phyloP scores from a whole-genome alignment of 2,888 invertebrate species.

The Nesidiocoris tenuis region DNA sequence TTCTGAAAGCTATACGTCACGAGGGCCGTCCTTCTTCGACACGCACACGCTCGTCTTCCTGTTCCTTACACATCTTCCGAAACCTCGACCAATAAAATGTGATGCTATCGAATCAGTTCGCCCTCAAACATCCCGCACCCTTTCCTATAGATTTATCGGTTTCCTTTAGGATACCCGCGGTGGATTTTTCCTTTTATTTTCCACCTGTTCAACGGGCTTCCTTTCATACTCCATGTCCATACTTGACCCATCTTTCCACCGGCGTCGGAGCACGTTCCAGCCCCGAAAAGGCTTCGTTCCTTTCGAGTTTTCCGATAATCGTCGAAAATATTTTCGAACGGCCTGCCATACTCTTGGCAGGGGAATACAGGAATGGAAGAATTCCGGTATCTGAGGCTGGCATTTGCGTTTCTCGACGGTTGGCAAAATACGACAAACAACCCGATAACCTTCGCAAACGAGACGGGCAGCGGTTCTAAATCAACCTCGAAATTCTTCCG shows the following conservation, averaged over 20 bases:
- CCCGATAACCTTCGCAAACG: background rate
- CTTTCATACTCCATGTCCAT: background rate
- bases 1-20: background rate
- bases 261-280: background rate
- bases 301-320: background rate
- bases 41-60: background rate
- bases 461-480: background rate
- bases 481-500: background rate
- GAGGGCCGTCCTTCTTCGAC: background rate
- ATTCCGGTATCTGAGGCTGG: background rate
- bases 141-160: background rate
- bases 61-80: background rate
- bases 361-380: background rate
- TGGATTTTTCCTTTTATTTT: background rate
- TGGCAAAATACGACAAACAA: background rate
- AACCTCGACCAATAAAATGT: background rate
- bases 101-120: background rate
- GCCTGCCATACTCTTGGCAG: background rate
- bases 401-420: background rate
- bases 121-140: background rate
- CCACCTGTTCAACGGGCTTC: background rate
- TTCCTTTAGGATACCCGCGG: background rate
- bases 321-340: background rate
- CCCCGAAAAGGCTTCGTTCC: background rate
- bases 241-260: background rate